Evolutionary conservation across 2,797 vertebrate genomes (phyloP).

Genomic region (Hippocampus kuda): DNA sequence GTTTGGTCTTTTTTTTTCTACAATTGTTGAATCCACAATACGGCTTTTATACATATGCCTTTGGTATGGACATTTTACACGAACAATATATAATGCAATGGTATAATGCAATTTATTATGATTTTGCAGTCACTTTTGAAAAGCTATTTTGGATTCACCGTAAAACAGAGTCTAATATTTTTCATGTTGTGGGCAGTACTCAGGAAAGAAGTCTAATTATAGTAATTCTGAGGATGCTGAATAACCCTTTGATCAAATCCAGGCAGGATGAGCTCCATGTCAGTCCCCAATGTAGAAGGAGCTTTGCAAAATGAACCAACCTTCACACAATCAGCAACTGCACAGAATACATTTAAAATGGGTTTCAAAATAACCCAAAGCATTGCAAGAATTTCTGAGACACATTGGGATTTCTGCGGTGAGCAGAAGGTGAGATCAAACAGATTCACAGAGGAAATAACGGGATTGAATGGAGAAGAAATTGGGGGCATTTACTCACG

Average conservation of each 20-base stretch:
- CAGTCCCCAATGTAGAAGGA: neutral
- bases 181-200: neutral
- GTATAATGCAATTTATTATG: too few relatives aligned
- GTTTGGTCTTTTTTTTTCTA: neutral
- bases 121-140: neutral
- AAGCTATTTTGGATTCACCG: neutral
- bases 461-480: neutral
- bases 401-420: neutral
- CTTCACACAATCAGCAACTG: neutral
- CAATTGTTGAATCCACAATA: too few relatives aligned
- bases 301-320: slow-evolving; percentile 2
- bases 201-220: neutral
- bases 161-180: neutral
- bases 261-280: neutral
- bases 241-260: neutral
- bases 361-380: neutral
- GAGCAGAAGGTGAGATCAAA: slow-evolving; percentile 4
- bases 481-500: neutral
- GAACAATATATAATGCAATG: neutral
- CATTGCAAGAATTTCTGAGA: neutral
- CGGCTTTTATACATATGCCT: too few relatives aligned
- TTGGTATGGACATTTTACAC: neutral
- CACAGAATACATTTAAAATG: neutral
- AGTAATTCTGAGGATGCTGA: neutral
- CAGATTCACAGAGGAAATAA: slow-evolving; percentile 1